Evolutionary conservation across 2,888 invertebrate species (phyloP).

Genomic region (Chaetogeoica ovagalla): DNA sequence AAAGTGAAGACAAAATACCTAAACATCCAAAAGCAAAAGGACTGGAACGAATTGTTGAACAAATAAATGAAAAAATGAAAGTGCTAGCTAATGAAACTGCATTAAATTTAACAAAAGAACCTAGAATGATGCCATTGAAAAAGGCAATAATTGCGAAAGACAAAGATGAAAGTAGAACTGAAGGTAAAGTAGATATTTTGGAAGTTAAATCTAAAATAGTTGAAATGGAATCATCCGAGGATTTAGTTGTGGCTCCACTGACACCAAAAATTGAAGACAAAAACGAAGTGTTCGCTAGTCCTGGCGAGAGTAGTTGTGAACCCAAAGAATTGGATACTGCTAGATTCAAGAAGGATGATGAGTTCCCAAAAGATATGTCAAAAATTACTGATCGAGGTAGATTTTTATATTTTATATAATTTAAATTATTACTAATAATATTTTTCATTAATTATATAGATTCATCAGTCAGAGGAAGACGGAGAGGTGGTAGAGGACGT

Average conservation of each 20-base stretch:
- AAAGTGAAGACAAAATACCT: conserved; percentile 39
- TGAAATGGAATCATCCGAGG: conserved; percentile 42
- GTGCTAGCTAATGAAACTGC: conserved; percentile 32
- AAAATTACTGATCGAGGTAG: conserved; percentile 43
- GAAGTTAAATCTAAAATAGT: conserved; percentile 48
- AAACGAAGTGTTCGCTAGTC: conserved; percentile 54
- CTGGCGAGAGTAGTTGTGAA: conserved; percentile 55
- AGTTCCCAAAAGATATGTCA: conserved; percentile 35
- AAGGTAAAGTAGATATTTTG: conserved; percentile 23
- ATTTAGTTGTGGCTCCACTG: conserved; percentile 53
- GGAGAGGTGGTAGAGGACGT: conserved; percentile 59
- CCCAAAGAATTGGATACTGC: conserved; percentile 54
- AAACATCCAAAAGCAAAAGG: conserved; percentile 48
- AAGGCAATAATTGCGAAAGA: conserved; percentile 40
- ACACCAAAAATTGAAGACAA: conserved; percentile 55
- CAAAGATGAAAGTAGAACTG: conserved; percentile 32
- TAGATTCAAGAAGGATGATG: conserved; percentile 49
- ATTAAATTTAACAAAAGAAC: conserved; percentile 43
- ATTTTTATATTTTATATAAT: not conserved
- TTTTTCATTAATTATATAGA: conserved; percentile 54
- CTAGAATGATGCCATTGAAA: conserved; percentile 46
- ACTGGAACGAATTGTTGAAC: conserved; percentile 49
- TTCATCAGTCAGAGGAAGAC: conserved; percentile 62
- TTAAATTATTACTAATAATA: not conserved
- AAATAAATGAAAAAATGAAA: conserved; percentile 48